Evolutionary conservation across 2,113 vertebrate species (phyloP), one percentile per base, ranked within the genome.

Genomic region (Rhea pennata): DNA sequence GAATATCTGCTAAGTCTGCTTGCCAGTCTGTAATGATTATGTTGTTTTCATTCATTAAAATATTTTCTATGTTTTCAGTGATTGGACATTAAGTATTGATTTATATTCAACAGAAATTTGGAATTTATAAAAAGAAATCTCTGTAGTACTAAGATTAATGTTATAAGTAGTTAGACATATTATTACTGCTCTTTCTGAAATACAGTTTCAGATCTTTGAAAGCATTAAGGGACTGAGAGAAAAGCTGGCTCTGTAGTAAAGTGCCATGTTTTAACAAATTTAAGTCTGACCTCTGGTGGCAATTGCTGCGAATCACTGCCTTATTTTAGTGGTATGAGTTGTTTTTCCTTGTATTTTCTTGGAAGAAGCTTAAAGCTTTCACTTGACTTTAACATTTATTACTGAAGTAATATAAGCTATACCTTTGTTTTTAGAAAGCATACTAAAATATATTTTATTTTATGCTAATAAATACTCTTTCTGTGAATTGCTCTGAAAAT

Each of bases 221-320:
- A 9, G 14, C 19, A 16, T 59, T 74, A 17, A 42, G 67, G 8
- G 33, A 23, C 33, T 33, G 15, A 56, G 29, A 29, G 14, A 56
- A 56, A 29, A 26, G 29, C 31, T 56, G n/a, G 40, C 51, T 51
- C 31, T 17, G 31, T 44, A 26, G 29, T 20, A 26, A 54, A 53
- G 11, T 71, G 29, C 15, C 53, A 3, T 33, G 42, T 64, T 77
- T 92, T 92, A 7, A 36, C 75, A 64, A 39, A 84, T 78, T 75
- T 86, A 66, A 83, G 91, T 31, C 77, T 93, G 93, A 86, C 92
- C 94, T 88, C 95, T 97, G 65, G 74, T 95, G 91, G 95, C 50
- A 76, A 4, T 87, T 87, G 39, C 53, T 7, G 1, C 70, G 54
- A 90, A 84, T 91, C 2, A 8, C 76, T 77, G 33, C 59, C 26